Base-by-base conservation (phyloP, 2,888 invertebrate species). In the Hypomecis atomaria region DNA sequence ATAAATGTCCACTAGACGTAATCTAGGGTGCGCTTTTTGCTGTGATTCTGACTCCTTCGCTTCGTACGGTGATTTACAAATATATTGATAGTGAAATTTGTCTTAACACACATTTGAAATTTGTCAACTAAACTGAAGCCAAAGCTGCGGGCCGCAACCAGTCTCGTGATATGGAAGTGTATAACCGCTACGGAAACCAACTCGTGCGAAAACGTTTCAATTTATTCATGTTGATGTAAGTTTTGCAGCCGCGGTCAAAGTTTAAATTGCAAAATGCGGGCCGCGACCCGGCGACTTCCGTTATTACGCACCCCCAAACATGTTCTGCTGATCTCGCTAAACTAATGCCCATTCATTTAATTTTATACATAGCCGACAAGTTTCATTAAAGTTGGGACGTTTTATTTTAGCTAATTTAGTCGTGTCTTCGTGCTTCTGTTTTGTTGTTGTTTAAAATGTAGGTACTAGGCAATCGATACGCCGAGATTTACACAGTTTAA, bases 161-260 rank as follows among this genome's bases (percentile, higher is more conserved):
- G 23, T 23, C 23, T 23, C 23, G 23, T 23, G 23, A 33, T 40
- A n/a, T 37, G 37, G 37, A 13, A 10, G 8, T 10, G 38, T 38
- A 54, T 6, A n/a, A 6, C 33, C 43, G 10, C 4, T 42, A 13
- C 23, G 33, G 54, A 33, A 63, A 55, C 43, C 59, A 36, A 36
- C 48, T 60, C 57, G 65, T 57, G 56, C 65, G 65, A 43, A 55
- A 70, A 56, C 52, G 57, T 47, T 62, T 50, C 66, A 57, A 65
- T 69, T 66, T 66, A 69, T 69, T 62, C 62, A 69, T 50, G 66
- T 64, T 59, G 62, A 65, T 62, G 66, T 66, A 62, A 69, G 62
- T 60, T 66, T 60, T 62, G 61, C 44, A 62, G 49, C 62, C 52
- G 59, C 33, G 53, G 52, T 66, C 34, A 64, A 69, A 66, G 62